Percentiles rank a stretch among this genome's conserved stretches.
Conservation (phyloP, 2,113 vertebrate species). For the Ariopsis seemanni region DNA sequence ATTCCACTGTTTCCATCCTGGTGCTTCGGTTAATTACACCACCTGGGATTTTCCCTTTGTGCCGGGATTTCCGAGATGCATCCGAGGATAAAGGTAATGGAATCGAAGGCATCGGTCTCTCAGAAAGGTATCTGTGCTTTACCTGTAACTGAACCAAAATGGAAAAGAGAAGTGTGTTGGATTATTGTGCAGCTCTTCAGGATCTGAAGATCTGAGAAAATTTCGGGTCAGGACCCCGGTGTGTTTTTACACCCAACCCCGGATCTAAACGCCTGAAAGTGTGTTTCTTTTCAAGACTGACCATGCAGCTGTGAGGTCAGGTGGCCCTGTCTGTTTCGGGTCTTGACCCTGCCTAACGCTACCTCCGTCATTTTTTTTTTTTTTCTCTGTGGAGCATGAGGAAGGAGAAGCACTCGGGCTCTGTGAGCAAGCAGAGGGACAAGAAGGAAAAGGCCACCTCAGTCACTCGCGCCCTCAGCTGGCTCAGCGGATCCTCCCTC, state of each 20-base stretch:
- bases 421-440: slow-evolving; percentile 70
- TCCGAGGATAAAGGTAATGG: background rate
- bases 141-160: background rate
- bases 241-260: background rate
- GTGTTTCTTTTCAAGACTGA: background rate
- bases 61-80: slow-evolving; percentile 22
- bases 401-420: slow-evolving; percentile 80
- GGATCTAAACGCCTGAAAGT: background rate
- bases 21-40: slow-evolving; percentile 42
- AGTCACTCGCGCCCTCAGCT: slow-evolving; percentile 87
- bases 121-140: too few species aligned
- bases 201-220: background rate
- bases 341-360: background rate
- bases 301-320: slow-evolving; percentile 10
- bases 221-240: background rate
- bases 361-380: background rate
- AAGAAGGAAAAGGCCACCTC: slow-evolving; percentile 77
- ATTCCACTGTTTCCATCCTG: slow-evolving; percentile 10
- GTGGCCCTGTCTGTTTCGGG: background rate
- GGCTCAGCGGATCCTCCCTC: slow-evolving; percentile 89
- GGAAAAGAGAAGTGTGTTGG: background rate
- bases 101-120: background rate
- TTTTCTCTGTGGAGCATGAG: slow-evolving; percentile 75
- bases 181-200: slow-evolving; percentile 1
- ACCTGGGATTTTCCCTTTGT: slow-evolving; percentile 27